A percentile compares a stretch with the other conserved stretches of the same genome.
Conservation (phyloP, 2,797 vertebrate genomes). For the Phrynocephalus guinanensis region DNA sequence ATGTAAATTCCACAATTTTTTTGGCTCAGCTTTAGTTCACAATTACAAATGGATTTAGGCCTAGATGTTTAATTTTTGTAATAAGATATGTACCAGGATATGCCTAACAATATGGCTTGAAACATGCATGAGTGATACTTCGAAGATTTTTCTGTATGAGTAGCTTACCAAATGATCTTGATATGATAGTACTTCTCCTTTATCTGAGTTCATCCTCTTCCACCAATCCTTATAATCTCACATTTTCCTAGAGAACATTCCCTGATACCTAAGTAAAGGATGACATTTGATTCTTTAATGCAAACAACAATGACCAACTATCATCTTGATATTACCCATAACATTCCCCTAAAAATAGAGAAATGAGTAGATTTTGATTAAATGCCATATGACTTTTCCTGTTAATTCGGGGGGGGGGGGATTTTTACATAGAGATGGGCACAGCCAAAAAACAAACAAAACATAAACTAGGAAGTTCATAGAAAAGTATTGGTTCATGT, state of each 20-base stretch:
- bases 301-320: slow-evolving; percentile 30
- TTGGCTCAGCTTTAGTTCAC: too few species aligned
- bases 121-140: slow-evolving; percentile 35
- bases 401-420: slow-evolving; percentile 13
- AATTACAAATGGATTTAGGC: too few species aligned
- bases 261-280: not conserved
- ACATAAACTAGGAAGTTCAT: too few species aligned
- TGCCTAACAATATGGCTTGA: slow-evolving; percentile 3
- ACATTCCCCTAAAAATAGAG: slow-evolving; percentile 53
- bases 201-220: slow-evolving; percentile 37
- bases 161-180: slow-evolving; percentile 42
- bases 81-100: slow-evolving; percentile 28
- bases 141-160: not conserved
- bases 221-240: slow-evolving; percentile 36
- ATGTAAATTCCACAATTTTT: too few species aligned
- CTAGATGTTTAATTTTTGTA: slow-evolving; percentile 3
- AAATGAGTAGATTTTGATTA: slow-evolving; percentile 49
- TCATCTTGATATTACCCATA: slow-evolving; percentile 49
- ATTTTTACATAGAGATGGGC: too few species aligned
- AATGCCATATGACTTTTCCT: slow-evolving; percentile 45
- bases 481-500: too few species aligned
- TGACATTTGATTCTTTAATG: slow-evolving; percentile 42
- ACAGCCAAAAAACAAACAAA: too few species aligned
- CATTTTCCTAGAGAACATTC: slow-evolving; percentile 28
- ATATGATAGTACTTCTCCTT: slow-evolving; percentile 26